Evolutionary conservation across 2,888 invertebrate species (phyloP).

Genomic region (Steromphala cineraria): DNA sequence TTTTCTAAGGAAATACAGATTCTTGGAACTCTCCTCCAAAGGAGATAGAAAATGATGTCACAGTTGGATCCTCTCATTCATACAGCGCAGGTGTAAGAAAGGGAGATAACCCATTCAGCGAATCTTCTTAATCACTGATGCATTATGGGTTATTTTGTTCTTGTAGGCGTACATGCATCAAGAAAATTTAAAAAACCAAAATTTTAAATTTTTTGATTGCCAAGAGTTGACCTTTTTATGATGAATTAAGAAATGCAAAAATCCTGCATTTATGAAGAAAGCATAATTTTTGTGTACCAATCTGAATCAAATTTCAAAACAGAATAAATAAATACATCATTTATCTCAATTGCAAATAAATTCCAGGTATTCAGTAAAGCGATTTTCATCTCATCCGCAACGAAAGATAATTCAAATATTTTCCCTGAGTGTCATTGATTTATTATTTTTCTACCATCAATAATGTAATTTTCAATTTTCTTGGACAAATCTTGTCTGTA

Average conservation of each 20-base stretch:
- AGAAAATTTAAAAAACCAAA: not conserved
- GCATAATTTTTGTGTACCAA: not conserved
- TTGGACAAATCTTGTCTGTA: slow-evolving; percentile 15
- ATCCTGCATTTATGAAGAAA: not conserved
- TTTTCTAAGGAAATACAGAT: not conserved
- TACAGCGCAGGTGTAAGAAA: not conserved
- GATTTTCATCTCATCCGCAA: not conserved
- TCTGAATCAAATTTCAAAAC: not conserved
- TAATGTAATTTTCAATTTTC: slow-evolving; percentile 18
- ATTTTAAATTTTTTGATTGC: not conserved
- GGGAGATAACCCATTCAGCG: not conserved
- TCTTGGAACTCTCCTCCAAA: not conserved
- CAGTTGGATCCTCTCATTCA: not conserved
- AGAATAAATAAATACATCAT: not conserved
- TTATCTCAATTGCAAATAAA: not conserved
- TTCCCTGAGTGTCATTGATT: not conserved
- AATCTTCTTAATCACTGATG: not conserved
- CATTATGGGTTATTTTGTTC: not conserved
- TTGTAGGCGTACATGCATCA: not conserved
- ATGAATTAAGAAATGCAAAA: not conserved
- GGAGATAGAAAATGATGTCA: not conserved
- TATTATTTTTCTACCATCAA: slow-evolving; percentile 1
- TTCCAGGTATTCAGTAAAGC: not conserved
- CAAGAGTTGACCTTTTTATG: not conserved
- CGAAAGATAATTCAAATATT: slow-evolving; percentile 17